phyloP scores from a whole-genome alignment of 2,113 vertebrate species.

The Rhombomys opimus region DNA sequence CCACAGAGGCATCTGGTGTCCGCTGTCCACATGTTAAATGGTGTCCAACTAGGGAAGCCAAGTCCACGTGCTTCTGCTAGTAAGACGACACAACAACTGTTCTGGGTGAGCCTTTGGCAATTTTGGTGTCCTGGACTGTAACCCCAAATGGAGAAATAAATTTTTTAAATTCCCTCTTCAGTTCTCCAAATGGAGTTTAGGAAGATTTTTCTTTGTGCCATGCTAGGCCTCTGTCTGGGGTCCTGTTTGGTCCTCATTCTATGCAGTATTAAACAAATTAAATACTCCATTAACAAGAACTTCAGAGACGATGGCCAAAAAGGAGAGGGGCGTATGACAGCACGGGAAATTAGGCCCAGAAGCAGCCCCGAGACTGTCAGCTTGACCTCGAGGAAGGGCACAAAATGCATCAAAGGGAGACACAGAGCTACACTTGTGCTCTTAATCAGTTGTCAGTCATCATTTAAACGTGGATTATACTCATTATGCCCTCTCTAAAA shows the following conservation, averaged over 20 bases:
- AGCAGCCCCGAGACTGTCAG: neutral
- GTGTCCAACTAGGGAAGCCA: neutral
- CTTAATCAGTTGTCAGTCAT: conserved; percentile 76
- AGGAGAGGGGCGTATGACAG: accelerated
- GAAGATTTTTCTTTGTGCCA: neutral
- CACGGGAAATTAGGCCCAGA: neutral
- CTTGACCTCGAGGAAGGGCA: conserved; percentile 45
- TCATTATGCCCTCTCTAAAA: conserved; percentile 77
- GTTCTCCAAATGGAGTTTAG: neutral
- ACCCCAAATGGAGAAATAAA: conserved; percentile 23
- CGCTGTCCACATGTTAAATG: neutral
- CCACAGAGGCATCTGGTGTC: neutral
- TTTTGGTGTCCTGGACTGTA: neutral
- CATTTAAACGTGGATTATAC: conserved; percentile 73
- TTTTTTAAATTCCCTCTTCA: neutral
- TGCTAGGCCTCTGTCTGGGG: neutral
- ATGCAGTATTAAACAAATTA: neutral
- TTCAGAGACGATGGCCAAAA: neutral
- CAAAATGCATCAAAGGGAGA: neutral
- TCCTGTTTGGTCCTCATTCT: neutral
- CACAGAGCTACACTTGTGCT: neutral
- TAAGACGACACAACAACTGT: neutral
- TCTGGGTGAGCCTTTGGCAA: neutral
- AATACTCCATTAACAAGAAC: neutral
- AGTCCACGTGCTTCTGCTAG: neutral